Base-by-base conservation (phyloP, 2,113 vertebrate genomes). In the Gallinago media region DNA sequence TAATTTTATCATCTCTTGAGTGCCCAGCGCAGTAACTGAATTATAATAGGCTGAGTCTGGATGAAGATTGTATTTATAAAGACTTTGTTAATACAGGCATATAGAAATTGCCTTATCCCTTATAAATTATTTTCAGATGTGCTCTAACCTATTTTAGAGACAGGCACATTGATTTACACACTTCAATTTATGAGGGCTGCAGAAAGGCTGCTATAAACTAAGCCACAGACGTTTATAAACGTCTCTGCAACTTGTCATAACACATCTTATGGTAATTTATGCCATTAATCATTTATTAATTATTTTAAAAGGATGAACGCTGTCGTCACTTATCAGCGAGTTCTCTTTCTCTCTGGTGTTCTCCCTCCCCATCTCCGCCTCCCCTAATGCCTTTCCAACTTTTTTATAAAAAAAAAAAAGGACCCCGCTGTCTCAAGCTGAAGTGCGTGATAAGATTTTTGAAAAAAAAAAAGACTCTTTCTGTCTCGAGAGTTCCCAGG, bases 231-330 rank as follows among this genome's bases (percentile, higher is more conserved):
- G 7, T 97, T 94, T 92, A 96, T 95, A 96, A 97, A 97, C 22
- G 94, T 96, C 97, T 97, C 95, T 89, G 89, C 92, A 92, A 89
- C 85, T 36, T 97, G 97, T 97, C 97, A 96, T 92, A 96, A 97
- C 96, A 96, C 89, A 82, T 96, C 97, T 82, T 77, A 62, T 27
- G 94, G 54, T 94, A 94, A 97, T 97, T 93, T 96, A 87, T 88
- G 81, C 89, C 79, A 91, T 96, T 92, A 92, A 91, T 97, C 94
- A 94, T 84, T 78, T 72, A 93, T 94, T 95, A 96, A 96, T 96
- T 92, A 86, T 89, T 91, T 93, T 63, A 65, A 96, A 82, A 87
- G 88, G 74, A 40, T 56, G 66, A 67, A n/a, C 17, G 46, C 62
- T 67, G 61, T 91, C 26, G 1, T 71, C 73, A 59, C 77, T 91